phyloP scores from a whole-genome alignment of 2,888 invertebrate genomes.

The Tricholauxania praeusta region DNA sequence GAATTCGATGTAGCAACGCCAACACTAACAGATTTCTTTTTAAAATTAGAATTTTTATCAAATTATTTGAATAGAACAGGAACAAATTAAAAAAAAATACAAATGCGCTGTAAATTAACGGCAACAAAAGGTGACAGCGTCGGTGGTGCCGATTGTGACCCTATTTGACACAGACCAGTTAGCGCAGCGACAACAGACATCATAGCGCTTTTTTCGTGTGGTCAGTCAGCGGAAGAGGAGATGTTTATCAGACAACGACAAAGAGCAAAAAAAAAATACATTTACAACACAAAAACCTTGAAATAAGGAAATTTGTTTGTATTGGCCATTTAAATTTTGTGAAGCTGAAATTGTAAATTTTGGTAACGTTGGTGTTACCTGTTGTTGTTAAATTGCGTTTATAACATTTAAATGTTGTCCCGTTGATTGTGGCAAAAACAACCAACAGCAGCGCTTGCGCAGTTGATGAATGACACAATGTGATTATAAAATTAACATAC shows the following conservation, averaged over 20 bases:
- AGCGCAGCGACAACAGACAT: background rate
- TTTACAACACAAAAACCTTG: slow-evolving; percentile 7
- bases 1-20: background rate
- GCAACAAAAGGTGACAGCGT: slow-evolving; percentile 17
- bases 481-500: slow-evolving; percentile 47
- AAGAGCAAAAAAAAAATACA: background rate
- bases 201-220: background rate
- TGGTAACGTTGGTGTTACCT: background rate
- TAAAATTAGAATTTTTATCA: slow-evolving; percentile 18
- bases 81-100: background rate
- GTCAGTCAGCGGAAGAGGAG: slow-evolving; percentile 29
- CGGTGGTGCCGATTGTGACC: background rate
- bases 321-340: too few relatives aligned
- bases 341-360: background rate
- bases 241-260: slow-evolving; percentile 26
- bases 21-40: slow-evolving; percentile 12
- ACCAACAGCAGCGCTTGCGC: slow-evolving; percentile 38
- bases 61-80: too few relatives aligned
- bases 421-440: slow-evolving; percentile 13
- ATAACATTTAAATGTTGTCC: slow-evolving; percentile 29
- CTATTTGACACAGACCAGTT: slow-evolving; percentile 30
- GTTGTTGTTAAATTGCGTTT: slow-evolving; percentile 32
- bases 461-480: slow-evolving; percentile 46
- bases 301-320: background rate
- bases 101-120: slow-evolving; percentile 10